Evolutionary conservation across 2,797 vertebrate genomes (phyloP), one percentile per base, ranked within the genome.

Genomic region (Enteromius radiatus): DNA sequence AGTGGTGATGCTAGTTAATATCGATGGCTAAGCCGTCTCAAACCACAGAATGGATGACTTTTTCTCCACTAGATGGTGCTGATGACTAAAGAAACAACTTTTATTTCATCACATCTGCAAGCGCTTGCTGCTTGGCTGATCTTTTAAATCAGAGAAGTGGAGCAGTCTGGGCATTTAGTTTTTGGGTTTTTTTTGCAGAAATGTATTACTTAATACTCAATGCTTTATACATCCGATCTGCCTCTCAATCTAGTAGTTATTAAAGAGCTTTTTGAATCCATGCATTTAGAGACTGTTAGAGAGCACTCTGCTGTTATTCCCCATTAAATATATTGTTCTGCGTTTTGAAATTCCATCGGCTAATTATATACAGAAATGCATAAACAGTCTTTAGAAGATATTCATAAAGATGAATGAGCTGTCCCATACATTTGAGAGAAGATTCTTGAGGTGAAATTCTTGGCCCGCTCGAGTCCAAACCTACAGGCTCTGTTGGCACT

Each of bases 1-100:
- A n/a, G 15, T 41, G 17, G 5, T 5, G 21, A 64, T 31, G 23
- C 83, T 87, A 89, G 80, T 76, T 84, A 14, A 61, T 61, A 28
- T 28, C 15, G 1, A 1, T 7, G 5, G 2, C 26, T 3, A 3
- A 28, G 14, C 4, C 2, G 23, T 61, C 14, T 17, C 28, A 17
- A 17, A 8, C 14, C 26, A 31, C 59, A 8, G 7, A 31, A 9
- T 15, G 2, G 14, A 31, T 84, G 78, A 84, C 3, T 4, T 41
- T 0, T 4, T 41, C 7, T 77, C 85, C 93, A 91, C 87, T 81
- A 93, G 93, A 77, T 89, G 89, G 89, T 0, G 84, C 0, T 56
- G 5, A 88, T 90, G 87, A 56, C 84, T 52, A 65, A 85, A 23
- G 6, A 68, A 77, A 61, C 43, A 28, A 11, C 45, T 45, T 63